Base-by-base conservation (phyloP, 2,888 invertebrate genomes). In the Tetanocera ferruginea region DNA sequence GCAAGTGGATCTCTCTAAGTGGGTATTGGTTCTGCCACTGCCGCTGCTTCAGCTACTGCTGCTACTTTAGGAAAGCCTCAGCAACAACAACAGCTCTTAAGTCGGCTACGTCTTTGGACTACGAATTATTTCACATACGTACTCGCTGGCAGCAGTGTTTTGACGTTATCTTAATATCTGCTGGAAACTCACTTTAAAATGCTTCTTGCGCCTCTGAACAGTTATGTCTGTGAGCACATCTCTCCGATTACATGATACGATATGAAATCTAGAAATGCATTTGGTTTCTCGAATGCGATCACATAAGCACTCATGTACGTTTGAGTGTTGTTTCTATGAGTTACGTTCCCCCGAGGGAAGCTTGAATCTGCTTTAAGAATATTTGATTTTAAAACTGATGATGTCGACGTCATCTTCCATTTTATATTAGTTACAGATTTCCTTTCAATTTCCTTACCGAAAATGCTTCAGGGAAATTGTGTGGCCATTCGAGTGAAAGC, bases 341-440 rank as follows among this genome's bases (percentile, higher is more conserved):
- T 76, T 57, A 76, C 62, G 74, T 19, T 19, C 64, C 49, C 72
- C 72, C 17, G n/a, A 60, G 67, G 72, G 76, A 78, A 25, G 55
- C n/a, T 31, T 23, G 52, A 57, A 76, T 43, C 64, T 72, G 76
- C 69, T 62, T 28, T 52, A 37, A 52, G 78, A 78, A 78, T 78
- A 78, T 76, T 76, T 76, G 72, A 78, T 76, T 64, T 74, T 64
- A 64, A 64, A 49, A 19, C 72, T 23, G 17, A 49, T n/a, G 28
- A 9, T 9, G 37, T 37, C 43, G 70, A 81, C 80, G 79, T 80
- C 80, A 78, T 80, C 72, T 80, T 79, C 74, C 25, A 77, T 78
- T 81, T 71, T 76, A 78, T 80, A 81, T 81, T 81, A 79, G 80
- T 81, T 81, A 81, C 79, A 80, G 81, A 81, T 81, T 81, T 81